phyloP scores from a whole-genome alignment of 2,113 vertebrate genomes.

The Calidris pugnax region DNA sequence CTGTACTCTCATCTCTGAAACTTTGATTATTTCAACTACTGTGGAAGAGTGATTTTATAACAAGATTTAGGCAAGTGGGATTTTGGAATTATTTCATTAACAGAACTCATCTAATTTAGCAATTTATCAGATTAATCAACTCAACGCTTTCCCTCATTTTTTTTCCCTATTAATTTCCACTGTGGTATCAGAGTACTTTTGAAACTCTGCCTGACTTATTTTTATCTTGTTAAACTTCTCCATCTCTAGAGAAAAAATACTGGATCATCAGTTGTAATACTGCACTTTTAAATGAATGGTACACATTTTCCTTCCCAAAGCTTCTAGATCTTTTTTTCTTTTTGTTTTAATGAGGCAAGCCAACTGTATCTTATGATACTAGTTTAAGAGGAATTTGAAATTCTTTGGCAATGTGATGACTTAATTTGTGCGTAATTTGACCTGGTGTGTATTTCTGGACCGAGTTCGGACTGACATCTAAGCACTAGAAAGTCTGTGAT shows the following conservation, averaged over 20 bases:
- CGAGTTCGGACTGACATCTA: neutral
- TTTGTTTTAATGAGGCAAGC: neutral
- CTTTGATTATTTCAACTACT: neutral
- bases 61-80: neutral
- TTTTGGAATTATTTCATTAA: constrained; percentile 24
- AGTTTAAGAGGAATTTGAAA: neutral
- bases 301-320: neutral
- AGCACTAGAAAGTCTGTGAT: neutral
- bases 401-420: neutral
- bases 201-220: neutral
- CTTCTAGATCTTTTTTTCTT: neutral
- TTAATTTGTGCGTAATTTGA: neutral
- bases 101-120: neutral
- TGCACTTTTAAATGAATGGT: neutral
- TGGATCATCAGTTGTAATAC: neutral
- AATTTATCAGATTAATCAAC: constrained; percentile 3
- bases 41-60: neutral
- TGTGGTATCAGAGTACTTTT: neutral
- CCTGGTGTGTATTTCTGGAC: neutral
- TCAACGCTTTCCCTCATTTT: neutral
- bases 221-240: neutral
- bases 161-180: neutral
- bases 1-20: neutral
- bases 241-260: neutral
- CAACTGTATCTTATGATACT: neutral